Conservation (phyloP, 2,113 vertebrate species). For the Gasterosteus nipponicus region DNA sequence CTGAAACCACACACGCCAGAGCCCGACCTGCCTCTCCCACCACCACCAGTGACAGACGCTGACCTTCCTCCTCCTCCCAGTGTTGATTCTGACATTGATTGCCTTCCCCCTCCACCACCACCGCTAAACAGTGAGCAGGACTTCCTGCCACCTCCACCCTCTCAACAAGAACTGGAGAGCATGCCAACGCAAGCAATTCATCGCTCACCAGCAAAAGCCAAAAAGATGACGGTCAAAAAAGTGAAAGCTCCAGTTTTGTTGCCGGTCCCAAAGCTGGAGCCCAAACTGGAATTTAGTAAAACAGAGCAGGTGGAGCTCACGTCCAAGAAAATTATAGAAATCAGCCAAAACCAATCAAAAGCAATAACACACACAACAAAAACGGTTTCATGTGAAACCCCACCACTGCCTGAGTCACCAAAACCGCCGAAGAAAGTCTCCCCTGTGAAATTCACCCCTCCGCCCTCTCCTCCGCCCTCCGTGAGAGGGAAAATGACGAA, state of each 20-base stretch:
- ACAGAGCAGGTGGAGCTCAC: conserved; percentile 47
- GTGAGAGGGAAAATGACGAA: conserved; percentile 82
- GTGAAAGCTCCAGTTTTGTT: conserved; percentile 71
- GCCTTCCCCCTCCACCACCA: conserved; percentile 74
- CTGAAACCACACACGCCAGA: conserved; percentile 73
- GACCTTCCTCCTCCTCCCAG: conserved; percentile 82
- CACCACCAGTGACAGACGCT: conserved; percentile 79
- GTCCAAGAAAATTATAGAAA: conserved; percentile 52
- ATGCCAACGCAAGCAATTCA: conserved; percentile 62
- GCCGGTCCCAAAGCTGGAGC: conserved; percentile 81
- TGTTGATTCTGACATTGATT: conserved; percentile 76
- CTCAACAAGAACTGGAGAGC: conserved; percentile 77
- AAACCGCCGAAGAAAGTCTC: conserved; percentile 70
- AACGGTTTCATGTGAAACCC: conserved; percentile 56
- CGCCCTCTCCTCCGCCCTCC: conserved; percentile 74
- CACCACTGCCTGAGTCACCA: conserved; percentile 67
- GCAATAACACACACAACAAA: conserved; percentile 46
- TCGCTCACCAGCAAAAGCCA: conserved; percentile 70
- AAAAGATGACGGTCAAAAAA: conserved; percentile 77
- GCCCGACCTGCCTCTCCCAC: conserved; percentile 85
- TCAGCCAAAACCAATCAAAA: conserved; percentile 51
- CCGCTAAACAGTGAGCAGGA: conserved; percentile 68
- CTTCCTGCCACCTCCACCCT: conserved; percentile 78
- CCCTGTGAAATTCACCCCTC: conserved; percentile 83
- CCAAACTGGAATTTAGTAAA: conserved; percentile 64